phyloP scores from a whole-genome alignment of 2,888 invertebrate species.

The Vannuccia rotundouncinata region DNA sequence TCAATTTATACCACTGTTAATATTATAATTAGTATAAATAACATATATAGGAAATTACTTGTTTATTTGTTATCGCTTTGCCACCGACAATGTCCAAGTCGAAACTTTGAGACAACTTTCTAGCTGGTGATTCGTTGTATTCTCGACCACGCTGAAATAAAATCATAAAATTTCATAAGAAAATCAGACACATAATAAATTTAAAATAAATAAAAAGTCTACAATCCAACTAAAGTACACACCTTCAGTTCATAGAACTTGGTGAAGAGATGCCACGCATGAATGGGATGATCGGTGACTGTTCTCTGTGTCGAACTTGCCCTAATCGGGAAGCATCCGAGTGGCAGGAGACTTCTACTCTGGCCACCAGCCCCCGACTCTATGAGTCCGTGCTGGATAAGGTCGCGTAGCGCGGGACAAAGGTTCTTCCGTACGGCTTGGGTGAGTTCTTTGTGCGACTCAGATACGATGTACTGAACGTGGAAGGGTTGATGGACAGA shows the following conservation, averaged over 20 bases:
- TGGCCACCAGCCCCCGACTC: conserved; percentile 50
- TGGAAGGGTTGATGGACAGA: neutral
- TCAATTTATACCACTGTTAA: too few relatives aligned
- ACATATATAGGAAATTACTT: conserved; percentile 56
- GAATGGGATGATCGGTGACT: conserved; percentile 60
- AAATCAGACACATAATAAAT: neutral
- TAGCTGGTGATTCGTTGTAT: conserved; percentile 87
- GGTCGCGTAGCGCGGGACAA: conserved; percentile 77
- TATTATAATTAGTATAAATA: too few relatives aligned
- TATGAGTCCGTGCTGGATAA: conserved; percentile 85
- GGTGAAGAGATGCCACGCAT: conserved; percentile 89
- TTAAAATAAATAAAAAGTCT: neutral
- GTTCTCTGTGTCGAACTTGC: conserved; percentile 36
- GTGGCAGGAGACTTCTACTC: conserved; percentile 27
- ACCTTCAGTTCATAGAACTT: conserved; percentile 84
- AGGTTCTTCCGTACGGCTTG: conserved; percentile 83
- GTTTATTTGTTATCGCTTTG: conserved; percentile 74
- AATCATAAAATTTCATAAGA: neutral
- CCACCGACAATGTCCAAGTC: conserved; percentile 85
- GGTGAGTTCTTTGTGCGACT: conserved; percentile 69
- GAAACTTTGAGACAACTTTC: conserved; percentile 86
- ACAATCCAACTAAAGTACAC: too few relatives aligned
- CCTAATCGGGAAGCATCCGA: conserved; percentile 56
- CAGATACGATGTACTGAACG: conserved; percentile 47
- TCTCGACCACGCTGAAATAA: conserved; percentile 58